phyloP scores from a whole-genome alignment of 2,888 invertebrate genomes.

The Drosophila pseudotakahashii region DNA sequence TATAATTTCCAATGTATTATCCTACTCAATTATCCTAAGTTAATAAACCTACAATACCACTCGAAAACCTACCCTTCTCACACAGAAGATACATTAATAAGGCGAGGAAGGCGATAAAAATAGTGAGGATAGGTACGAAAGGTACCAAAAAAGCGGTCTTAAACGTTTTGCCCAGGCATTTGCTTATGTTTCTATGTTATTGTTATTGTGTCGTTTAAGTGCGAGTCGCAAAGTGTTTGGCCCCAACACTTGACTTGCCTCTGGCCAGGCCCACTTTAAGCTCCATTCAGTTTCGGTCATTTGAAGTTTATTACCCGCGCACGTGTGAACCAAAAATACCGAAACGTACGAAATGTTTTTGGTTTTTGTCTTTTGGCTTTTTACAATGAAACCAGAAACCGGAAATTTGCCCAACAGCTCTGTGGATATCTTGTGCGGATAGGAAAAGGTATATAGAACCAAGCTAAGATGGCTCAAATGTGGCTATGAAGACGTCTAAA shows the following conservation, averaged over 20 bases:
- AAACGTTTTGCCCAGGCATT: conserved; percentile 28
- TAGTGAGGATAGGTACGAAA: conserved; percentile 23
- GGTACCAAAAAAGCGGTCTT: conserved; percentile 25
- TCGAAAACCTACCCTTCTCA: too few relatives aligned
- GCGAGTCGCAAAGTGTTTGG: conserved; percentile 63
- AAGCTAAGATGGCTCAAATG: conserved; percentile 44
- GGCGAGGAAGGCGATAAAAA: conserved; percentile 43
- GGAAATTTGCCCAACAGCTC: conserved; percentile 57
- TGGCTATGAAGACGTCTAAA: conserved; percentile 75
- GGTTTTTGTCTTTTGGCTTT: conserved; percentile 41
- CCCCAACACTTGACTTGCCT: conserved; percentile 68
- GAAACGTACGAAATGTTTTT: conserved; percentile 61
- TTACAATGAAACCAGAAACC: conserved; percentile 73
- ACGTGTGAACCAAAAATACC: conserved; percentile 81
- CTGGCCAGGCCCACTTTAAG: conserved; percentile 52
- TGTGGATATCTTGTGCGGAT: conserved; percentile 4
- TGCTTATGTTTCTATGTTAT: conserved; percentile 17
- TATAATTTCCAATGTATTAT: too few relatives aligned
- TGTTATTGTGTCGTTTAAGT: conserved; percentile 37
- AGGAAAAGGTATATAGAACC: conserved; percentile 13
- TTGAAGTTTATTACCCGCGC: conserved; percentile 75
- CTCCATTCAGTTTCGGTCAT: conserved; percentile 73
- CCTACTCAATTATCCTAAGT: too few relatives aligned
- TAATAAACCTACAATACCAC: too few relatives aligned
- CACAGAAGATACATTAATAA: conserved; percentile 69